A percentile compares a stretch with the other conserved stretches of the same genome.
Evolutionary conservation across 2,797 vertebrate species (phyloP).

Genomic region (Prunella strophiata): DNA sequence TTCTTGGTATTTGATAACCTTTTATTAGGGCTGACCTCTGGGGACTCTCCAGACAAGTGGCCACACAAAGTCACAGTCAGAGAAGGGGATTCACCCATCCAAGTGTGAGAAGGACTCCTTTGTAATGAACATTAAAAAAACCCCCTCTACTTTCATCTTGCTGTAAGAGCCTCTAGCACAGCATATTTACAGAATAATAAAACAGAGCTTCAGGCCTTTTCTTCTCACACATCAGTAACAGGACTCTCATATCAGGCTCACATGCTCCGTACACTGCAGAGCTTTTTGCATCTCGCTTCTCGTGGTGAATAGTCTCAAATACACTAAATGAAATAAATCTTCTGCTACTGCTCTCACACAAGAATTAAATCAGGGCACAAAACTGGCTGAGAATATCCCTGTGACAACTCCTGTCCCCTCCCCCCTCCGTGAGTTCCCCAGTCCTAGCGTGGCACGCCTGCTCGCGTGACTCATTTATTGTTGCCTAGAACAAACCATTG

Average conservation of each 20-base stretch:
- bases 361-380: neutral
- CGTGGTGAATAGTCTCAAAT: neutral
- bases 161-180: conserved; percentile 48
- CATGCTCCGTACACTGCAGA: neutral
- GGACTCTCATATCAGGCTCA: neutral
- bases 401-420: neutral
- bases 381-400: neutral
- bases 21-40: conserved; percentile 8
- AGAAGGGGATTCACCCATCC: neutral
- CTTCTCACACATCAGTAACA: conserved; percentile 14
- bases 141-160: neutral
- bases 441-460: accelerated
- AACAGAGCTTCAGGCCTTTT: conserved; percentile 49
- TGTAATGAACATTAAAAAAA: conserved; percentile 43
- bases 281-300: neutral
- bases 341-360: neutral
- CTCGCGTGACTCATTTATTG: neutral
- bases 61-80: neutral
- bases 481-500: neutral
- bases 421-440: neutral
- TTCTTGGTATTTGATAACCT: neutral
- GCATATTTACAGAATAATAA: conserved; percentile 61
- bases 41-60: conserved; percentile 4
- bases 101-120: conserved; percentile 26
- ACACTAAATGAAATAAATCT: neutral